Conservation (phyloP, 2,797 vertebrate species). For the Coranthus polyacanthus region DNA sequence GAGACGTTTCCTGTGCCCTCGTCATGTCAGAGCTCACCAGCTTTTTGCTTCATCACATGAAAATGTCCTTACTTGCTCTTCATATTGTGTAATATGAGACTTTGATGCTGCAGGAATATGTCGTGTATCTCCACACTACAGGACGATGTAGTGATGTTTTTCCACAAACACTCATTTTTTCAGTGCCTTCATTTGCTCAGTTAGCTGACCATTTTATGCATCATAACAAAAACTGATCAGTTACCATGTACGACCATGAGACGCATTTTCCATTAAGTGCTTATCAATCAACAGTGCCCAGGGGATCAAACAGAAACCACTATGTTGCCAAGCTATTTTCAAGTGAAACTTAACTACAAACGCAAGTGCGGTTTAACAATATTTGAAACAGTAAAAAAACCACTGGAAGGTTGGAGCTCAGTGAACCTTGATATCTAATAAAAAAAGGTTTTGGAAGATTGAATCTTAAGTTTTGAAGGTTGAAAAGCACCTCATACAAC, state of each 20-base stretch:
- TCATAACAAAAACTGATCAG: slow-evolving; percentile 28
- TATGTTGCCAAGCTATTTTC: neutral
- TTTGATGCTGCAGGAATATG: slow-evolving; percentile 43
- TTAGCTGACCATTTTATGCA: slow-evolving; percentile 49
- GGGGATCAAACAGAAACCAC: slow-evolving; percentile 7
- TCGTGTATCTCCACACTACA: slow-evolving; percentile 35
- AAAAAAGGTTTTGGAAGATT: too few relatives aligned
- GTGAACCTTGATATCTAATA: neutral
- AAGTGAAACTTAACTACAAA: slow-evolving; percentile 5
- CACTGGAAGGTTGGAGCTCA: neutral
- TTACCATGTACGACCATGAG: slow-evolving; percentile 8
- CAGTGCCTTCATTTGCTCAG: slow-evolving; percentile 78
- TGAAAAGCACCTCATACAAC: too few relatives aligned
- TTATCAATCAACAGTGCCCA: slow-evolving; percentile 10
- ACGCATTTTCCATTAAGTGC: slow-evolving; percentile 31
- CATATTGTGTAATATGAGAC: slow-evolving; percentile 39
- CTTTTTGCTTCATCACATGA: slow-evolving; percentile 60
- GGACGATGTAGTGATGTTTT: slow-evolving; percentile 31
- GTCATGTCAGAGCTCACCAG: slow-evolving; percentile 67
- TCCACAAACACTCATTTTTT: slow-evolving; percentile 49
- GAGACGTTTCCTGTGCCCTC: slow-evolving; percentile 25
- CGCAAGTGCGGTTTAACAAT: too few relatives aligned
- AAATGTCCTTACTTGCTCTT: slow-evolving; percentile 41
- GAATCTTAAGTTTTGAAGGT: too few relatives aligned
- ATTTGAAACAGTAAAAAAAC: too few relatives aligned